These are phyloP conservation scores for Athalia circularis DNA, from an alignment of 2,888 invertebrate species.

Conservation along the genomic window DNA sequence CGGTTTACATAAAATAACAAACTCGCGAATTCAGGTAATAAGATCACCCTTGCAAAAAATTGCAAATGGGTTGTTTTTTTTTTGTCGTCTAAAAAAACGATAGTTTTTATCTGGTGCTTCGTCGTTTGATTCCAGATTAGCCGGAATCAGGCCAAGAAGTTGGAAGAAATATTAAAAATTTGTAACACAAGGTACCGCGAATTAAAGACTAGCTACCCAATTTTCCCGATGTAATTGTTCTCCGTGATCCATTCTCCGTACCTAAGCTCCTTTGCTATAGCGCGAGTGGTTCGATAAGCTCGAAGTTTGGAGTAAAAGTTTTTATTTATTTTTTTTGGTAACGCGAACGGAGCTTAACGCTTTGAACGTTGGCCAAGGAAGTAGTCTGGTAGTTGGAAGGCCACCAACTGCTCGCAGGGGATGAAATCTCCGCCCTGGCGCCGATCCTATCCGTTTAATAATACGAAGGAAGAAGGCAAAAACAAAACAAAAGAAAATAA, in stretches of 20 bases:
- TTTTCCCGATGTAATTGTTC: too few relatives aligned
- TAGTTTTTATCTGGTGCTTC: too few relatives aligned
- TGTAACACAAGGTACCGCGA: too few relatives aligned
- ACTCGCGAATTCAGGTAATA: background rate
- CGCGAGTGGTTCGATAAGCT: background rate
- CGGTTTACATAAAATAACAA: background rate
- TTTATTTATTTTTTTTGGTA: background rate
- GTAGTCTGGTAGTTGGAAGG: slow-evolving; percentile 59
- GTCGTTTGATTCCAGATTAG: too few relatives aligned
- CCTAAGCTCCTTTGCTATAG: background rate
- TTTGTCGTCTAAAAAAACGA: too few relatives aligned
- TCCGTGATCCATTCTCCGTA: too few relatives aligned
- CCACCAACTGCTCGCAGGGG: slow-evolving; percentile 58
- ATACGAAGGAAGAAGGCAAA: background rate
- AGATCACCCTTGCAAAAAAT: background rate
- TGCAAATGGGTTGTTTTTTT: background rate
- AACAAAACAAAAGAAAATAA: slow-evolving; percentile 5
- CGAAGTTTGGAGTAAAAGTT: slow-evolving; percentile 34
- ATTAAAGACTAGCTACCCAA: too few relatives aligned
- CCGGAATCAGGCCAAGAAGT: too few relatives aligned
- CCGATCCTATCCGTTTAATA: slow-evolving; percentile 57
- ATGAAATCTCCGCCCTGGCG: slow-evolving; percentile 59
- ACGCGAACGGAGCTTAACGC: slow-evolving; percentile 50
- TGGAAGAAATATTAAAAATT: too few relatives aligned
- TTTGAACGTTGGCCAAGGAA: slow-evolving; percentile 61